Percentiles rank a stretch among this genome's conserved stretches.
These are phyloP conservation scores for Eupithecia inturbata DNA, from an alignment of 2,888 invertebrate genomes.

Conservation along the genomic window DNA sequence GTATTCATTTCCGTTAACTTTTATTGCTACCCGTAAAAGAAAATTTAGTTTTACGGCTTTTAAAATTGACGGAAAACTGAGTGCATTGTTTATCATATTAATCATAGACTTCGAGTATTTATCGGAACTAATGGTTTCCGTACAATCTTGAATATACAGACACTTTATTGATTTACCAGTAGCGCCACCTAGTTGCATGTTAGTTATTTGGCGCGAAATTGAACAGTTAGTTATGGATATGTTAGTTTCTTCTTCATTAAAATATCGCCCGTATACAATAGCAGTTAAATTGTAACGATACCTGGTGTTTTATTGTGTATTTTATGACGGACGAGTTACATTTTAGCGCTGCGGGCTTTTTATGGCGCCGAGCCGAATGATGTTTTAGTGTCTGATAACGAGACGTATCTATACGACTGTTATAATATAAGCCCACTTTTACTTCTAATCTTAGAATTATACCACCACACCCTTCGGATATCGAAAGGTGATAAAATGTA, in stretches of 20 bases:
- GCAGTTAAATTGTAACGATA: conserved; percentile 81
- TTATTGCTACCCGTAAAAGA: conserved; percentile 60
- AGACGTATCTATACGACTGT: conserved; percentile 59
- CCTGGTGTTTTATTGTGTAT: conserved; percentile 75
- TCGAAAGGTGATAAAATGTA: conserved; percentile 10
- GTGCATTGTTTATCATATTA: conserved; percentile 29
- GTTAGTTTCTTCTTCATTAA: conserved; percentile 54
- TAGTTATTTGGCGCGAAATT: not conserved
- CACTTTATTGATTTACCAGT: not conserved
- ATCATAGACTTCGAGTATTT: not conserved
- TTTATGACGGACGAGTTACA: conserved; percentile 80
- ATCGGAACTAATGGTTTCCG: not conserved
- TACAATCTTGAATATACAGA: not conserved
- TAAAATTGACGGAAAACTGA: conserved; percentile 51
- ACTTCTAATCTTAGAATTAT: conserved; percentile 45
- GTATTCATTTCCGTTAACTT: conserved; percentile 64
- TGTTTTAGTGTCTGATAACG: conserved; percentile 81
- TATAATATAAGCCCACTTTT: conserved; percentile 50
- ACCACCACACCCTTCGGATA: conserved; percentile 20
- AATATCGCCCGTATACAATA: conserved; percentile 79
- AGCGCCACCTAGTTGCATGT: not conserved
- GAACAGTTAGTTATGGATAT: conserved; percentile 57
- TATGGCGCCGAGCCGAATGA: conserved; percentile 74
- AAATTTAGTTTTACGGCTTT: conserved; percentile 58
- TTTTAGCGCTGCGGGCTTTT: conserved; percentile 83